Conservation (phyloP, 2,888 invertebrate genomes). For the Drosophila mettleri region DNA sequence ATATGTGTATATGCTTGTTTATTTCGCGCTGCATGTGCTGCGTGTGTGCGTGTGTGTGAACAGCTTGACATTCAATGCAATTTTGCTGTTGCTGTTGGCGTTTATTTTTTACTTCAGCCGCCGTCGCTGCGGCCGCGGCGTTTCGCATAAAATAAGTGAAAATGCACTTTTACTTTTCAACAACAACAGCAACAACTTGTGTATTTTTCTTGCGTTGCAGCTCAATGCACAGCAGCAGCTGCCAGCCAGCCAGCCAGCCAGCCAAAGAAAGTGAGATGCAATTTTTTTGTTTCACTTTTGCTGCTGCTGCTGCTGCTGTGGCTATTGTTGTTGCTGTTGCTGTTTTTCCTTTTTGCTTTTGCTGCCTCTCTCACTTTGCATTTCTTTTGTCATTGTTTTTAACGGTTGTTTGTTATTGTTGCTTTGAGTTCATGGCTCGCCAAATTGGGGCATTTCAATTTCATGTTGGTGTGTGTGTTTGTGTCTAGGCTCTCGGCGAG, state of each 20-base stretch:
- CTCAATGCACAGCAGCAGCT: constrained; percentile 60
- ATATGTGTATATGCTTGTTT: constrained; percentile 24
- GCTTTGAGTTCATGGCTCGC: constrained; percentile 76
- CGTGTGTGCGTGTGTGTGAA: constrained; percentile 53
- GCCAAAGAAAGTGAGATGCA: constrained; percentile 81
- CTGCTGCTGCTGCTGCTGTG: constrained; percentile 26
- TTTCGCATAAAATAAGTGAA: constrained; percentile 83
- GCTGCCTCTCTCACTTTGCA: constrained; percentile 49
- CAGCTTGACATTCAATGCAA: constrained; percentile 81
- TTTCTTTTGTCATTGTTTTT: constrained; percentile 70
- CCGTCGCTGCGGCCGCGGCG: constrained; percentile 43
- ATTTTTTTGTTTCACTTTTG: constrained; percentile 64
- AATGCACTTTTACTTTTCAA: constrained; percentile 84
- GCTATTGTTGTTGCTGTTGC: constrained; percentile 15
- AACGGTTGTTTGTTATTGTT: constrained; percentile 56
- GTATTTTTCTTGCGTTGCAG: constrained; percentile 66
- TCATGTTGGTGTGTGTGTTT: constrained; percentile 13
- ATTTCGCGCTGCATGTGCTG: constrained; percentile 22
- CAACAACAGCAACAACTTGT: constrained; percentile 45
- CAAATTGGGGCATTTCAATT: constrained; percentile 75
- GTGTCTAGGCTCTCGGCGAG: constrained; percentile 33
- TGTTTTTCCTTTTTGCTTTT: constrained; percentile 11
- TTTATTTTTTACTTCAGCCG: constrained; percentile 8
- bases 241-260: constrained; percentile 35
- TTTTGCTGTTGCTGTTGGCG: constrained; percentile 44